Evolutionary conservation across 2,888 invertebrate species (phyloP).

Genomic region (Drosophila greeni): DNA sequence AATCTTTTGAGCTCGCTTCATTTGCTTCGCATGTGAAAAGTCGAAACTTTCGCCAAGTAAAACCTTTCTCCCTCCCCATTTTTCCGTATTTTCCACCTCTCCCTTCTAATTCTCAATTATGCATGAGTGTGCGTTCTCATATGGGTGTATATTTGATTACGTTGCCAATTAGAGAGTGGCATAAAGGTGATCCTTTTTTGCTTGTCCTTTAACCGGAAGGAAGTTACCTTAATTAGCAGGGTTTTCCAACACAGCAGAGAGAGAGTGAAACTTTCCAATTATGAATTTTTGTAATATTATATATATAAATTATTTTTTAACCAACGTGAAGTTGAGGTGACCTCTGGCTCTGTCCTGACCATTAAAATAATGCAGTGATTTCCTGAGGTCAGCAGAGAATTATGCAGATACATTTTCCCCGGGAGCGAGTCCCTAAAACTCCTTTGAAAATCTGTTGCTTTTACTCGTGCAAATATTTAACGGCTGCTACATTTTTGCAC

Average conservation of each 20-base stretch:
- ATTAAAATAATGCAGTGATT: slow-evolving; percentile 71
- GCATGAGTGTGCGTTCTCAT: slow-evolving; percentile 46
- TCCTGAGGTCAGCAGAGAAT: slow-evolving; percentile 56
- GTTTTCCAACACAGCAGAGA: slow-evolving; percentile 1
- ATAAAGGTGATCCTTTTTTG: slow-evolving; percentile 1
- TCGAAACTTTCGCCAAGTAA: slow-evolving; percentile 16
- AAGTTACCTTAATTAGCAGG: slow-evolving; percentile 55
- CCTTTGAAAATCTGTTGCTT: slow-evolving; percentile 59
- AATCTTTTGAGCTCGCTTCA: slow-evolving; percentile 52
- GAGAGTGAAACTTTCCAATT: slow-evolving; percentile 62
- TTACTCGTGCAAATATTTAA: slow-evolving; percentile 69
- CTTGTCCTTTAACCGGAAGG: slow-evolving; percentile 39
- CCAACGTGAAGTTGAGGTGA: background rate
- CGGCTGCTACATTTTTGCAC: slow-evolving; percentile 70
- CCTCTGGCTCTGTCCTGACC: slow-evolving; percentile 25
- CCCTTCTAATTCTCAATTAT: slow-evolving; percentile 67
- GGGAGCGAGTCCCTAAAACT: slow-evolving; percentile 8
- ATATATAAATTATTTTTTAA: slow-evolving; percentile 5
- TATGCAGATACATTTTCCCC: slow-evolving; percentile 40
- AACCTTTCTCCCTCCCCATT: background rate
- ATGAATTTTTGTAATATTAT: slow-evolving; percentile 26
- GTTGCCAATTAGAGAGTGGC: slow-evolving; percentile 57
- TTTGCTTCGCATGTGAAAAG: slow-evolving; percentile 41
- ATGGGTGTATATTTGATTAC: slow-evolving; percentile 59
- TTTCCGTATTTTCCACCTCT: no score